Conservation (phyloP, 1,140 invertebrate species). For the Leptestheria dahalacensis region DNA sequence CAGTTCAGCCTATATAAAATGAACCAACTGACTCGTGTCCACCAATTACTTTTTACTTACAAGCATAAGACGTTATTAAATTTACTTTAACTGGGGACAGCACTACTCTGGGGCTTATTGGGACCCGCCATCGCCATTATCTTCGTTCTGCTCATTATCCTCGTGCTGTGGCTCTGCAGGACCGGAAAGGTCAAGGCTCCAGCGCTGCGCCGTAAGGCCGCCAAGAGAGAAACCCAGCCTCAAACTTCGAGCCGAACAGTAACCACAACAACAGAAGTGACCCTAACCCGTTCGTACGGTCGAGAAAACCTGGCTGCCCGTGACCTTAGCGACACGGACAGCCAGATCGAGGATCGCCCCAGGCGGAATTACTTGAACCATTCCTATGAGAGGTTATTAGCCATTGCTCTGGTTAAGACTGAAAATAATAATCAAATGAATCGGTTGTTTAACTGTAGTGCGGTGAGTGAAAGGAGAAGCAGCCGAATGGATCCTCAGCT, state of each 20-base stretch:
- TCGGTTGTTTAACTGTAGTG: neutral
- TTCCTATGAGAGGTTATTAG: neutral
- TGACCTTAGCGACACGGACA: neutral
- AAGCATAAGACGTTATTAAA: no score
- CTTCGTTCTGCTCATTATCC: neutral
- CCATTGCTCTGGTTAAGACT: no score
- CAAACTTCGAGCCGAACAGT: no score
- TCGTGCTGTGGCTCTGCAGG: neutral
- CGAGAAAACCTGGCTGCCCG: neutral
- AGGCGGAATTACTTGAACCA: neutral
- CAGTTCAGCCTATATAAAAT: no score
- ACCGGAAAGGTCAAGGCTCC: no score
- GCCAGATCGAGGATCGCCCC: neutral
- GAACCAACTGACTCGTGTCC: no score
- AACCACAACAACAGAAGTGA: no score
- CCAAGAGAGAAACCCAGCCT: no score
- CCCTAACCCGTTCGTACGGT: neutral
- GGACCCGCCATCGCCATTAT: neutral
- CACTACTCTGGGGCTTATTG: neutral
- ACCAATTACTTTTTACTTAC: no score
- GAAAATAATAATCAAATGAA: neutral
- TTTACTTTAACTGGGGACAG: no score
- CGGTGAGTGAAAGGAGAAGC: neutral
- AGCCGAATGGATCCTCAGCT: neutral
- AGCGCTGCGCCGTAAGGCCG: no score